Base-by-base conservation (phyloP, 2,113 vertebrate species). In the Ascaphus truei region DNA sequence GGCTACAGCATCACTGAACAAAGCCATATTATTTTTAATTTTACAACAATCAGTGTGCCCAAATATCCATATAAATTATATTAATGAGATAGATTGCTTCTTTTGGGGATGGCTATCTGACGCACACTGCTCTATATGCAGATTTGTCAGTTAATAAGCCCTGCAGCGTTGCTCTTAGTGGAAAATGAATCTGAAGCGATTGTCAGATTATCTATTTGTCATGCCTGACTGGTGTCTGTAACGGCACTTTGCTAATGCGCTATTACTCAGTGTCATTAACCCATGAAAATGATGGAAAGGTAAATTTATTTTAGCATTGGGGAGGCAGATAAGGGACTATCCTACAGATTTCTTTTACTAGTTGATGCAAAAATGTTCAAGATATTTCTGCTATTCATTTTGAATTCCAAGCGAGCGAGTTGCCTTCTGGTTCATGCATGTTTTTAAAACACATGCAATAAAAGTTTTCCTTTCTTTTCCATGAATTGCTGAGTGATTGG, bases 251-350 rank as follows among this genome's bases (percentile, higher is more conserved):
- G 73, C 85, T 91, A 91, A 92, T 89, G 88, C 79, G 84, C 86
- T 86, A 86, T 92, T 90, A 89, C 82, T 91, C 89, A 89, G 81
- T 90, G 87, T 88, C 86, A 86, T 91, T 91, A 92, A 86, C 82
- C 82, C 75, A 0, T 66, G 69, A 75, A 74, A 85, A 76, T 87
- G 89, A 90, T 87, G 86, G 86, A 90, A 88, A 88, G 89, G 85
- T 88, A 84, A 86, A 82, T 85, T 84, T 79, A 29, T 80, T 77
- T 81, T 79, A 86, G 77, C 81, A 79, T 72, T 48, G 29, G 27
- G 41, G 41, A 3, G 34, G 15, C 5, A 16, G 23, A 18, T 4
- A 8, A 26, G 16, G 15, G 15, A 26, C n/a, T 12, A 18, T n/a
- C n/a, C n/a, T n/a, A n/a, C n/a, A n/a, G n/a, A n/a, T n/a, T n/a